Evolutionary conservation across 2,888 invertebrate genomes (phyloP).

Genomic region (Tetheella fluctuosa): DNA sequence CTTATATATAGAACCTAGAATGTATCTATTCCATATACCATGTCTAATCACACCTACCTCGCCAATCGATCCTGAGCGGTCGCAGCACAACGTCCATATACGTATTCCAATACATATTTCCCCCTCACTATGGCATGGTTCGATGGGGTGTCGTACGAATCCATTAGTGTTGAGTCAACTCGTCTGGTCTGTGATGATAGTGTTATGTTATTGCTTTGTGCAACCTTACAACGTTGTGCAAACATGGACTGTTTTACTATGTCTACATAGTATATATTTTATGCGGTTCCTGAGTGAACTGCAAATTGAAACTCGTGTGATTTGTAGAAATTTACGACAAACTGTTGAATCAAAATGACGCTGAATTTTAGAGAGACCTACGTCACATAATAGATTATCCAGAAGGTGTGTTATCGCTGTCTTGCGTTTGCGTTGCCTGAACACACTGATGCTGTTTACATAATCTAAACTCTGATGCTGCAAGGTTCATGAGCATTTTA

Average conservation of each 20-base stretch:
- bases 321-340: no score
- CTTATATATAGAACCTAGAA: no score
- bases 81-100: neutral
- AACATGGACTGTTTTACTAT: neutral
- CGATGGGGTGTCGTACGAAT: conserved; percentile 1
- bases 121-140: neutral
- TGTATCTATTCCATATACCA: neutral
- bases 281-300: no score
- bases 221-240: neutral
- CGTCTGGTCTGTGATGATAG: neutral
- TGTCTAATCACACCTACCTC: neutral
- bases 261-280: neutral
- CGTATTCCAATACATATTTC: neutral
- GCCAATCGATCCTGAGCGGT: neutral
- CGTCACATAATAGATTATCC: no score
- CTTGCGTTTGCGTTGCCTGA: no score
- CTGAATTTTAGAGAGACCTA: no score
- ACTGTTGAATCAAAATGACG: no score
- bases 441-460: no score
- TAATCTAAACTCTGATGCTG: no score
- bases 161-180: neutral
- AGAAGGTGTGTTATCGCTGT: no score
- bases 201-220: neutral
- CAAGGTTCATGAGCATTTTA: no score
- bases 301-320: no score